phyloP scores from a whole-genome alignment of 2,888 invertebrate genomes.

The Cetonia aurata region DNA sequence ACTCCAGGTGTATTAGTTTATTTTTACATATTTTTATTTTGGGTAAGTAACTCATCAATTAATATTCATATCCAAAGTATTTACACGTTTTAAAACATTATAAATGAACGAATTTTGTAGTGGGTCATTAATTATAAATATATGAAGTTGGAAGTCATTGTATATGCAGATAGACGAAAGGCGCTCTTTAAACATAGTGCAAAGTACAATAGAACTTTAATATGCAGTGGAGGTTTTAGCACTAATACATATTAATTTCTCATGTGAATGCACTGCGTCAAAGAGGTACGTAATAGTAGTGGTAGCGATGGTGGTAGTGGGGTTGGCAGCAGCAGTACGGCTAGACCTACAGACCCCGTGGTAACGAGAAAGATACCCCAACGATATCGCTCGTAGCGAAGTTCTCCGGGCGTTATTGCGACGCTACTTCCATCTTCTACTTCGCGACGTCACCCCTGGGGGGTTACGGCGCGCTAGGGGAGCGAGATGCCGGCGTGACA shows the following conservation, averaged over 20 bases:
- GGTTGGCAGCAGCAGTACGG: conserved; percentile 2
- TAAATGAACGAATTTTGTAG: conserved; percentile 1
- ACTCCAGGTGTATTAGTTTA: too few species aligned
- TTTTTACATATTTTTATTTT: too few species aligned
- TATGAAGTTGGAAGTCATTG: neutral
- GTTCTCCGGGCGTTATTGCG: conserved; percentile 54
- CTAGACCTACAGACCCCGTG: conserved; percentile 29
- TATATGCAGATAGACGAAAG: conserved; percentile 15
- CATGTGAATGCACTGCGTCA: conserved; percentile 38
- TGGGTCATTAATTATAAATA: conserved; percentile 1
- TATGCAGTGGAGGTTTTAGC: conserved; percentile 27
- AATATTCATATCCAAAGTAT: neutral
- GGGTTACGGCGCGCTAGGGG: conserved; percentile 49
- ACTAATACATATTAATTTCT: conserved; percentile 39
- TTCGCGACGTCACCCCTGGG: conserved; percentile 38
- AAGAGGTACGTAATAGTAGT: conserved; percentile 22
- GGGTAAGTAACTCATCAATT: neutral
- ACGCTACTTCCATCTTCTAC: conserved; percentile 46
- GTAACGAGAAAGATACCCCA: conserved; percentile 46
- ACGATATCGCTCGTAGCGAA: conserved; percentile 51
- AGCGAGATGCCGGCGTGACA: conserved; percentile 50
- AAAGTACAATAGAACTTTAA: conserved; percentile 22
- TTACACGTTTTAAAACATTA: neutral
- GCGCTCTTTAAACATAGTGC: conserved; percentile 10
- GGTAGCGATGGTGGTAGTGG: too few species aligned